These are phyloP conservation scores for Ophion costatus DNA, from an alignment of 2,888 invertebrate species.

Conservation along the genomic window DNA sequence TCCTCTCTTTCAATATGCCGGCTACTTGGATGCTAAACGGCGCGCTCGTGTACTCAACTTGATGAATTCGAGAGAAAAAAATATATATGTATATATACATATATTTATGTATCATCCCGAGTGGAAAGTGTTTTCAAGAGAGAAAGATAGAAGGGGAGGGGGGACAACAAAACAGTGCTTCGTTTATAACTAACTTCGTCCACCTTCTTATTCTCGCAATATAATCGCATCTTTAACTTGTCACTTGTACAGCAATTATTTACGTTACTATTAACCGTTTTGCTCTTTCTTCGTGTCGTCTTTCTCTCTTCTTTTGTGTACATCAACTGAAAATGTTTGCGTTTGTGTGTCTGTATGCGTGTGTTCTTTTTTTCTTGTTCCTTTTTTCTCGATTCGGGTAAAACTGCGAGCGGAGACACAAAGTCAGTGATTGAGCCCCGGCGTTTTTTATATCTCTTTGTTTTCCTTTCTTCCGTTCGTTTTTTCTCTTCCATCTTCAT, in stretches of 20 bases:
- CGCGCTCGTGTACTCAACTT: constrained; percentile 76
- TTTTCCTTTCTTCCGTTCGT: constrained; percentile 65
- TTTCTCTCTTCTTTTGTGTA: constrained; percentile 45
- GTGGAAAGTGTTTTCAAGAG: constrained; percentile 48
- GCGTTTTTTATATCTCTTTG: constrained; percentile 71
- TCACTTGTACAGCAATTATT: constrained; percentile 55
- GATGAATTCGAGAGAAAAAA: constrained; percentile 69
- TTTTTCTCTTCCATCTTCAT: constrained; percentile 36
- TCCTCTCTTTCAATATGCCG: constrained; percentile 69
- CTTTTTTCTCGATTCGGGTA: constrained; percentile 34
- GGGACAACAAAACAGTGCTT: constrained; percentile 48
- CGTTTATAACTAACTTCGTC: constrained; percentile 60
- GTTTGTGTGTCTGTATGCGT: not conserved
- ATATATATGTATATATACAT: not conserved
- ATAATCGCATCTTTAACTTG: constrained; percentile 52
- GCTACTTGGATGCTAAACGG: constrained; percentile 63
- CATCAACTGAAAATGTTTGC: constrained; percentile 64
- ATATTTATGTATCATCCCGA: constrained; percentile 33
- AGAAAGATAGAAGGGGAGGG: constrained; percentile 2
- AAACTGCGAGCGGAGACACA: constrained; percentile 71
- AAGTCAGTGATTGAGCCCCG: constrained; percentile 78
- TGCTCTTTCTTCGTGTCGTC: constrained; percentile 22
- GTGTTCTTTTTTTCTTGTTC: not conserved
- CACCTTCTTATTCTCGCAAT: constrained; percentile 56
- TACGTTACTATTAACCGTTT: constrained; percentile 31